phyloP scores from a whole-genome alignment of 1,140 invertebrate species.

The Dufourea novaeangliae region DNA sequence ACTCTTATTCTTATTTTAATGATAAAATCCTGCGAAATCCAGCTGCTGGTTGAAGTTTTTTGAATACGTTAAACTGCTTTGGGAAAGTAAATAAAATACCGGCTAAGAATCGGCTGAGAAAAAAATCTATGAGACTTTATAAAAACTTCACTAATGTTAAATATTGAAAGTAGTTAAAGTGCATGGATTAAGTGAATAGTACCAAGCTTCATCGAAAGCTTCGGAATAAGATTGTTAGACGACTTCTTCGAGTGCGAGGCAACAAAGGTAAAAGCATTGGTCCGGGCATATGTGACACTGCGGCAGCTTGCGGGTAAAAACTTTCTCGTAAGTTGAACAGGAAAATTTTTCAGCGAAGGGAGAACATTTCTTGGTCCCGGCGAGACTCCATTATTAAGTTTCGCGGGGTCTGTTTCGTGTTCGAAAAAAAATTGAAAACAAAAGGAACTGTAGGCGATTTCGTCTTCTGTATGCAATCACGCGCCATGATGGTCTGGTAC shows the following conservation, averaged over 20 bases:
- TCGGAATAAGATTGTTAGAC: no score
- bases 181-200: no score
- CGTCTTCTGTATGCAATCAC: background rate
- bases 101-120: no score
- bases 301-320: constrained; percentile 14
- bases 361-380: background rate
- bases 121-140: no score
- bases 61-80: no score
- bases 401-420: constrained; percentile 2
- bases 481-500: background rate
- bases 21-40: no score
- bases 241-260: background rate
- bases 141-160: no score
- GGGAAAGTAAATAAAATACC: no score
- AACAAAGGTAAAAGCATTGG: constrained; percentile 26
- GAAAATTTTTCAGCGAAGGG: constrained; percentile 37
- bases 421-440: constrained; percentile 26
- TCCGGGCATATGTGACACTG: constrained; percentile 9
- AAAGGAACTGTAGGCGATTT: constrained; percentile 2
- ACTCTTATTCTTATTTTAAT: no score
- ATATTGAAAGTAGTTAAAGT: no score
- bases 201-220: no score
- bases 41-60: no score
- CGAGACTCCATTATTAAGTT: constrained; percentile 54
- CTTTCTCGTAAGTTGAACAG: constrained; percentile 35